phyloP scores from a whole-genome alignment of 2,113 vertebrate species.

The Perognathus longimembris region DNA sequence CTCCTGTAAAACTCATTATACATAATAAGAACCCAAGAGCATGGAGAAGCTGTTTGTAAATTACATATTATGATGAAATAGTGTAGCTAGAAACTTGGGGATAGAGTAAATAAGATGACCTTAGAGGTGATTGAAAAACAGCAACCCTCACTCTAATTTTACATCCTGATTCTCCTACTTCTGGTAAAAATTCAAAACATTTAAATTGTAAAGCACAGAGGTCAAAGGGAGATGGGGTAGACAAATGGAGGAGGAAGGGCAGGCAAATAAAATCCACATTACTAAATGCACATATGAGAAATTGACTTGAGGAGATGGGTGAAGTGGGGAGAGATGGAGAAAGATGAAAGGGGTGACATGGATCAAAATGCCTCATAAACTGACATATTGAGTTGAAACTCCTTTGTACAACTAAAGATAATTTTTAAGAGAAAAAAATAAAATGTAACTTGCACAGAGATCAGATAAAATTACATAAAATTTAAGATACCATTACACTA shows the following conservation, averaged over 20 bases:
- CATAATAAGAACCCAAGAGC: background rate
- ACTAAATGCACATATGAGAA: too few species aligned
- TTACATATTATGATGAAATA: slow-evolving; percentile 12
- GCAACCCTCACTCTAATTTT: background rate
- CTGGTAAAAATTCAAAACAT: slow-evolving; percentile 3
- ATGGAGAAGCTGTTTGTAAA: background rate
- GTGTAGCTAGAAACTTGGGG: background rate
- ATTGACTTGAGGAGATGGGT: too few species aligned
- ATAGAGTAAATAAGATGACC: background rate
- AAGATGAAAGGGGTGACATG: too few species aligned
- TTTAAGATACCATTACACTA: background rate
- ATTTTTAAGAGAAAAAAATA: background rate
- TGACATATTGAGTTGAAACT: too few species aligned
- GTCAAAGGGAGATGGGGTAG: too few species aligned
- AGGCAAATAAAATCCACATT: too few species aligned
- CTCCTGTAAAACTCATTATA: slow-evolving; percentile 39
- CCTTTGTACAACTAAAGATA: too few species aligned
- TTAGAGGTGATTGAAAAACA: background rate
- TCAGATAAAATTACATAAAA: slow-evolving; percentile 25
- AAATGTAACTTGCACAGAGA: background rate
- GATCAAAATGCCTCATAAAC: too few species aligned
- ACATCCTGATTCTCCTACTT: background rate
- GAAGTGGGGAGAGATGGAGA: too few species aligned
- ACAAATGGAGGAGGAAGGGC: too few species aligned
- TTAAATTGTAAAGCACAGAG: background rate